Evolutionary conservation across 2,113 vertebrate genomes (phyloP).

Genomic region (Pelodiscus sinensis): DNA sequence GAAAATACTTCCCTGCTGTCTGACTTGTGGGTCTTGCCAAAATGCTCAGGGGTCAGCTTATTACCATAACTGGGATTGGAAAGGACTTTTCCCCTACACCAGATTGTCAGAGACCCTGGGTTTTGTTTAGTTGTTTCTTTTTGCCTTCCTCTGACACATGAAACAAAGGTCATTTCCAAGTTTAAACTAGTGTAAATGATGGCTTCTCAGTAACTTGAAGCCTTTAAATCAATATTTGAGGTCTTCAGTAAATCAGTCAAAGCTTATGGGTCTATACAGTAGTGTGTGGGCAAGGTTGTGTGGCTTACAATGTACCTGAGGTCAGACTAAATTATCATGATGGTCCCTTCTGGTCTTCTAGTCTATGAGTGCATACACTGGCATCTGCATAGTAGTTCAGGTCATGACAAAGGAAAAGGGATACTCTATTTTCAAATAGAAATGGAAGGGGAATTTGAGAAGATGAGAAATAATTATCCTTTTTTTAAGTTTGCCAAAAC

Average conservation of each 20-base stretch:
- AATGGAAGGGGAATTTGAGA: not conserved
- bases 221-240: not conserved
- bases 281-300: not conserved
- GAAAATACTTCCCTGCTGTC: not conserved
- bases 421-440: not conserved
- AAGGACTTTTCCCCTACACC: not conserved
- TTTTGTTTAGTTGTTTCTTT: no score
- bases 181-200: not conserved
- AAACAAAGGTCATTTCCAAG: not conserved
- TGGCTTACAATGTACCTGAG: not conserved
- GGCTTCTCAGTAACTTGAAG: not conserved
- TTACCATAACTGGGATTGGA: not conserved
- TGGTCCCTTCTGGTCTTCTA: not conserved
- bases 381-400: not conserved
- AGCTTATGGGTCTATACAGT: not conserved
- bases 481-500: not conserved
- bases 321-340: not conserved
- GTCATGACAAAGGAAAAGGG: not conserved
- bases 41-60: not conserved
- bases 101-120: not conserved
- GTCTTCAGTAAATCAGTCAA: not conserved
- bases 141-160: not conserved
- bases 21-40: not conserved
- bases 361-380: not conserved
- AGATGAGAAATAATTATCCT: not conserved